phyloP scores from a whole-genome alignment of 2,888 invertebrate genomes.

The Athrips mouffetella region DNA sequence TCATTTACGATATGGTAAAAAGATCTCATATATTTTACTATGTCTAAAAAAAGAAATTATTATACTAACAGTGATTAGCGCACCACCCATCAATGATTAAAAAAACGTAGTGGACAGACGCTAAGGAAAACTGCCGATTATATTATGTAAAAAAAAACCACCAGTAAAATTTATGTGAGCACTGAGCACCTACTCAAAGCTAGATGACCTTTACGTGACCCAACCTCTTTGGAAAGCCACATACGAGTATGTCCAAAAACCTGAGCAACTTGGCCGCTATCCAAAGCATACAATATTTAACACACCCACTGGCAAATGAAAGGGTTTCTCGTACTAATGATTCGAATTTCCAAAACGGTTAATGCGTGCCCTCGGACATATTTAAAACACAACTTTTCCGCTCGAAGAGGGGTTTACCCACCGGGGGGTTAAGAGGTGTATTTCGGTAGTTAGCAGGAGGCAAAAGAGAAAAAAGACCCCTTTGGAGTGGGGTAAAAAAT shows the following conservation, averaged over 20 bases:
- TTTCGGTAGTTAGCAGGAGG: conserved; percentile 71
- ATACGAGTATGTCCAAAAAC: not conserved
- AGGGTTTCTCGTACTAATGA: conserved; percentile 52
- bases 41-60: too few species aligned
- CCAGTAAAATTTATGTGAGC: not conserved
- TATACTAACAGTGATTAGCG: too few species aligned
- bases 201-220: conserved; percentile 1
- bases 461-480: conserved; percentile 58
- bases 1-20: too few species aligned
- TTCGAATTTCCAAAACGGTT: conserved; percentile 68
- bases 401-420: conserved; percentile 36
- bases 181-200: not conserved
- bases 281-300: conserved; percentile 17
- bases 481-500: conserved; percentile 78
- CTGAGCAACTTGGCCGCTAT: conserved; percentile 1
- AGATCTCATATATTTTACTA: too few species aligned
- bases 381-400: conserved; percentile 76
- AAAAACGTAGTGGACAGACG: too few species aligned
- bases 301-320: conserved; percentile 15
- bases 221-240: not conserved
- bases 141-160: too few species aligned
- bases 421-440: conserved; percentile 42
- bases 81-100: too few species aligned
- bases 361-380: conserved; percentile 76
- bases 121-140: too few species aligned